Evolutionary conservation across 1,140 invertebrate species (phyloP), one percentile per base, ranked within the genome.

Genomic region (Meloidogyne hapla): DNA sequence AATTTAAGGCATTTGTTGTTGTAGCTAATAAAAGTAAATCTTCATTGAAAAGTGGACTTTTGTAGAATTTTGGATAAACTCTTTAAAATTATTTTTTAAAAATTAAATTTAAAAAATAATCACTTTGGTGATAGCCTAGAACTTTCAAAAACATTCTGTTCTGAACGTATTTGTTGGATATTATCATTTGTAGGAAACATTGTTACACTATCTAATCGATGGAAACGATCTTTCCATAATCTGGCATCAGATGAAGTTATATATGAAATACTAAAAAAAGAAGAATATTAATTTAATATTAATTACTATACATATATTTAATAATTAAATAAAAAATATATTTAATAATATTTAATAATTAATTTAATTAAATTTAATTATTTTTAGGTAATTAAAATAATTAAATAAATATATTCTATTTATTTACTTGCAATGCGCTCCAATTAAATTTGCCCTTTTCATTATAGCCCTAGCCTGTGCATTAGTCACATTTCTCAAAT

Each of bases 381-480:
- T n/a, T n/a, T n/a, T n/a, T n/a, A n/a, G n/a, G n/a, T n/a, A n/a
- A n/a, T n/a, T n/a, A 23, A 38, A 2, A 38, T 18, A 42, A 9
- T 23, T 28, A 23, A 33, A 74, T 28, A 12, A 18, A n/a, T 45
- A 42, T 69, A 26, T 45, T 45, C 3, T n/a, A n/a, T n/a, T 13
- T 23, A 79, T 87, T 84, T 83, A 91, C 90, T 88, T 89, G 72
- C 90, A 89, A 80, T 90, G 89, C 21, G 87, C 88, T 70, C 87
- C 87, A 72, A 91, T 87, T 5, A 92, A 88, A 77, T 91, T 90
- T 9, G 90, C 90, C 70, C 91, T 82, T 25, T 90, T 84, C 15
- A 92, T 86, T 56, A 92, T 91, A 10, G 91, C 90, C 77, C 90
- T 83, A 8, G 91, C 91, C 87, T 92, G 91, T 8, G 91, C 89